A percentile compares a stretch with the other conserved stretches of the same genome.
These are phyloP conservation scores for Drosophila subpulchrella DNA, from an alignment of 1,140 invertebrate species.

Conservation along the genomic window DNA sequence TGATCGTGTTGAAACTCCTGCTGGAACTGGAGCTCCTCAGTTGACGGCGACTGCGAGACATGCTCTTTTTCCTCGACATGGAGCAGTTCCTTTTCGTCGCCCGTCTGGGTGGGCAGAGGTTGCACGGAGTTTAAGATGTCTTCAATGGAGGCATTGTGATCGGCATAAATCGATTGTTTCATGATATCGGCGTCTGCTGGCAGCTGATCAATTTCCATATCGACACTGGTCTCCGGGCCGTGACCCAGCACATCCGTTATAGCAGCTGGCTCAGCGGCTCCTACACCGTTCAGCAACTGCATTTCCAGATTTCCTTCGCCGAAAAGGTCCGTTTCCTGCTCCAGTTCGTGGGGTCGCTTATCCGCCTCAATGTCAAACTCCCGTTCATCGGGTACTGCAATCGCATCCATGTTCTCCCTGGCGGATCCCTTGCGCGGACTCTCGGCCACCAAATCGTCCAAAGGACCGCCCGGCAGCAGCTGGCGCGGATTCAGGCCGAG, in stretches of 20 bases:
- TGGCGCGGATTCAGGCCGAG: conserved; percentile 44
- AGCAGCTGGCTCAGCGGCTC: conserved; percentile 4
- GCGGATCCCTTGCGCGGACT: conserved; percentile 73
- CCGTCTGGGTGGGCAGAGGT: conserved; percentile 48
- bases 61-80: conserved; percentile 78
- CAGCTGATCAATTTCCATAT: conserved; percentile 54
- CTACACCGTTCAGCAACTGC: conserved; percentile 32
- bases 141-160: conserved; percentile 62
- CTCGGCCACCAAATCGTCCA: conserved; percentile 76
- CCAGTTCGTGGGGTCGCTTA: conserved; percentile 72
- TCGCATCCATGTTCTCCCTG: conserved; percentile 65
- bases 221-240: conserved; percentile 76
- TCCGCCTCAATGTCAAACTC: conserved; percentile 74
- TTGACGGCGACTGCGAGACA: conserved; percentile 75
- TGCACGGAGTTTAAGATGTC: conserved; percentile 81
- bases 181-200: conserved; percentile 52
- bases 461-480: conserved; percentile 33
- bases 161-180: conserved; percentile 67
- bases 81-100: conserved; percentile 64
- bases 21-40: conserved; percentile 69
- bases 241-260: conserved; percentile 57
- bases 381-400: conserved; percentile 66
- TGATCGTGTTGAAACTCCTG: conserved; percentile 33
- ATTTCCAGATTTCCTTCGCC: conserved; percentile 28
- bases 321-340: conserved; percentile 62